Evolutionary conservation across 1,140 invertebrate genomes (phyloP).

Genomic region (Leptinotarsa undecemlineata): DNA sequence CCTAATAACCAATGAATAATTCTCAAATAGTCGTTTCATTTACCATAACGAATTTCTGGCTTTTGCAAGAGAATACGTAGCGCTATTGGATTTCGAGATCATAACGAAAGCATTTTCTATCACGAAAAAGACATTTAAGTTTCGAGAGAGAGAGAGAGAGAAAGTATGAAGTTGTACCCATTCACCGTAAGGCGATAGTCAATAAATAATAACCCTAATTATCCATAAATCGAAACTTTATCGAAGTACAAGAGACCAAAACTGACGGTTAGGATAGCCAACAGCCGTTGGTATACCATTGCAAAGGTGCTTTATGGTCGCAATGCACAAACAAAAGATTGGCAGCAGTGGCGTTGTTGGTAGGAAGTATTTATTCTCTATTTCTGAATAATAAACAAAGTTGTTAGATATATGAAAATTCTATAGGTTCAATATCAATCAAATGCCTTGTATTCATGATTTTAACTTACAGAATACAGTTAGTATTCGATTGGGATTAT

Average conservation of each 20-base stretch:
- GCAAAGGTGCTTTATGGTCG: neutral
- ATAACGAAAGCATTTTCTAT: neutral
- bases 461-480: too few relatives aligned
- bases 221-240: neutral
- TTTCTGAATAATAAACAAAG: too few relatives aligned
- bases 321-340: constrained; percentile 3
- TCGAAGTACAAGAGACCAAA: neutral
- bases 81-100: neutral
- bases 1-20: too few relatives aligned
- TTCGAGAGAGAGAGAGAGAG: neutral
- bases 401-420: too few relatives aligned
- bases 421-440: too few relatives aligned
- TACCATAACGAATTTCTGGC: neutral
- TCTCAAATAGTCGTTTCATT: too few relatives aligned
- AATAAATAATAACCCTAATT: constrained; percentile 2
- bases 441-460: too few relatives aligned
- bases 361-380: too few relatives aligned
- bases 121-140: neutral
- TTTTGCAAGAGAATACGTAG: neutral
- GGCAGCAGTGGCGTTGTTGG: neutral
- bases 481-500: too few relatives aligned
- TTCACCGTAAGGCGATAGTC: neutral
- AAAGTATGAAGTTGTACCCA: constrained; percentile 3
- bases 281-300: neutral
- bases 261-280: neutral